Base-by-base conservation (phyloP, 2,888 invertebrate genomes). In the Napeogenes sylphis region DNA sequence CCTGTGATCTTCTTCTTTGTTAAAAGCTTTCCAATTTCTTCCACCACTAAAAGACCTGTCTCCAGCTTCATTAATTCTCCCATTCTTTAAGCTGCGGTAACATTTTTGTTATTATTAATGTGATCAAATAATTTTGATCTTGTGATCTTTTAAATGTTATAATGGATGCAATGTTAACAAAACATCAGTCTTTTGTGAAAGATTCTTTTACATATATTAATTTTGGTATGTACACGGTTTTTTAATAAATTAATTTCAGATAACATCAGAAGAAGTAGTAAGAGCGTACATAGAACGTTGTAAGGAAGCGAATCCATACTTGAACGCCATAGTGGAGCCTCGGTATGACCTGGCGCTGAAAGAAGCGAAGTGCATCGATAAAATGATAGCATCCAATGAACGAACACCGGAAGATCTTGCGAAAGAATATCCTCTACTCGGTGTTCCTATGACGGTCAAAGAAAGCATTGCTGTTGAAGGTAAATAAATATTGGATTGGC, bases 371-470 rank as follows among this genome's bases (percentile, higher is more conserved):
- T 87, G 91, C 61, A 93, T 94, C 2, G 97, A 97, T 83, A 90
- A 91, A 68, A 91, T 94, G 76, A 90, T 97, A 42, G 90, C 88
- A 10, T 90, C 90, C 53, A 92, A 91, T 33, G 90, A 91, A 55
- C 77, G 82, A 30, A 91, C 88, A 3, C 86, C 92, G n/a, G 92
- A 92, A 53, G 92, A 93, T 58, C 88, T 95, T 73, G 93, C 92
- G 67, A 90, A 91, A 63, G 92, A 94, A 56, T 94, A 93, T 70
- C 97, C 97, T 0, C 86, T 97, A 65, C 86, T 96, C 10, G 97
- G 98, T 4, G 92, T 98, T 4, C 98, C 98, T 0, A 91, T 97
- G 67, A 96, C 97, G 5, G 94, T 96, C 0, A 98, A 97, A 82
- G 96, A 97, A 81, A 94, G 94, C 72, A 94, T 96, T 73, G 92